Evolutionary conservation across 2,797 vertebrate species (phyloP), one percentile per base, ranked within the genome.

Genomic region (Sphenodon punctatus): DNA sequence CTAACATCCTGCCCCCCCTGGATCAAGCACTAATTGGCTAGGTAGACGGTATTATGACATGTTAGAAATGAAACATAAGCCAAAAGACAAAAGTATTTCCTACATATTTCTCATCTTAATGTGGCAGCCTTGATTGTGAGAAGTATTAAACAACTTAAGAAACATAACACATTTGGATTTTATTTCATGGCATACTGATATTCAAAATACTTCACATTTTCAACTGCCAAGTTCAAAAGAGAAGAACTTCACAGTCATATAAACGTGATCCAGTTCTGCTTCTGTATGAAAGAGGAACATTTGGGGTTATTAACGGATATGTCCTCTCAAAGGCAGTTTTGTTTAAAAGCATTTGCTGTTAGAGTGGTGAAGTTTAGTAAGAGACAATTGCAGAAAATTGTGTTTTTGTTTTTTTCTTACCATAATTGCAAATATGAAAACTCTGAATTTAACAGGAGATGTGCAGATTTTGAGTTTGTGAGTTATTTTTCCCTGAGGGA

Each of bases 201-300:
- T 58, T 6, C 10, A 0, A 45, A 27, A 39, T 0, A 22, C n/a
- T 69, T 72, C 0, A 25, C 3, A 2, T 27, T 42, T 41, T 5
- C 71, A 12, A 8, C 51, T 72, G 6, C 30, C 19, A 49, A 36
- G 45, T 48, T 46, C 23, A 5, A 5, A 66, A n/a, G 14, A 4
- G 10, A 16, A 25, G 25, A 14, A 39, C 10, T 73, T 30, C 64
- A 75, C 38, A 69, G 49, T 15, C 4, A 65, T 19, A 49, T 34
- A 56, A 75, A 49, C 48, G 6, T 10, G 25, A 23, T 5, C 64
- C 2, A 17, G 4, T 39, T 10, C 12, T 30, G 48, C 80, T 82
- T 67, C 36, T 22, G 36, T 43, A 19, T 17, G 16, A 48, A 38
- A 51, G 42, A 66, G 63, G 6, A 11, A n/a, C 2, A 12, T 48